A percentile compares a stretch with the other conserved stretches of the same genome.
Conservation (phyloP, 2,113 vertebrate species). For the Apeltes quadracus region DNA sequence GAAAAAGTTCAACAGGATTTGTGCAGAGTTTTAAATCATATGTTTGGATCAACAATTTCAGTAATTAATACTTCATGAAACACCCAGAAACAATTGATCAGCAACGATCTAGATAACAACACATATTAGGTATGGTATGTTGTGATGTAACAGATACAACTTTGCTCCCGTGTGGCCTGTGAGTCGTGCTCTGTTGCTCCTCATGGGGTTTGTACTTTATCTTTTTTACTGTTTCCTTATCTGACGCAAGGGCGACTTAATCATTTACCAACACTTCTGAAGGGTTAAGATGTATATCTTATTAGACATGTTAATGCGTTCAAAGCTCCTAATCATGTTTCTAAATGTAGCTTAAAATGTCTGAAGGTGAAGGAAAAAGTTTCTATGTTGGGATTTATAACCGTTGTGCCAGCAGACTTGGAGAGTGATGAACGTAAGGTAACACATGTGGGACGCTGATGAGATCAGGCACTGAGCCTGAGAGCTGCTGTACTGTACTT, state of each 20-base stretch:
- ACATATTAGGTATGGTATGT: not conserved
- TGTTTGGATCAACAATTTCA: not conserved
- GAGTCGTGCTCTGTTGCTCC: not conserved
- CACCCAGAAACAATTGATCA: not conserved
- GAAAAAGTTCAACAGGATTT: not conserved
- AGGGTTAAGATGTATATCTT: not conserved
- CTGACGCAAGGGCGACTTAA: not conserved
- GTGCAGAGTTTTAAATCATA: not conserved
- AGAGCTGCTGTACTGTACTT: slow-evolving; percentile 46
- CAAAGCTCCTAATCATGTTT: not conserved
- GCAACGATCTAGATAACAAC: not conserved
- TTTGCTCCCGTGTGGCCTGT: not conserved
- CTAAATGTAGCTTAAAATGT: not conserved
- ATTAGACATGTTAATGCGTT: too few species aligned
- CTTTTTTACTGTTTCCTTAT: not conserved
- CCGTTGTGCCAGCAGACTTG: not conserved
- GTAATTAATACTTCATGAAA: not conserved
- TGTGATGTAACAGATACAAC: not conserved
- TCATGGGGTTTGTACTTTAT: not conserved
- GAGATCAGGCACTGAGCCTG: not conserved
- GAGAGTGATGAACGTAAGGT: not conserved
- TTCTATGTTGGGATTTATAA: not conserved
- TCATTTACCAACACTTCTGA: too few species aligned
- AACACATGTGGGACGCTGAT: not conserved
- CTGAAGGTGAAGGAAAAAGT: not conserved